Percentiles rank a stretch among this genome's conserved stretches.
These are phyloP conservation scores for Dryas iulia DNA, from an alignment of 1,140 invertebrate species.

Conservation along the genomic window DNA sequence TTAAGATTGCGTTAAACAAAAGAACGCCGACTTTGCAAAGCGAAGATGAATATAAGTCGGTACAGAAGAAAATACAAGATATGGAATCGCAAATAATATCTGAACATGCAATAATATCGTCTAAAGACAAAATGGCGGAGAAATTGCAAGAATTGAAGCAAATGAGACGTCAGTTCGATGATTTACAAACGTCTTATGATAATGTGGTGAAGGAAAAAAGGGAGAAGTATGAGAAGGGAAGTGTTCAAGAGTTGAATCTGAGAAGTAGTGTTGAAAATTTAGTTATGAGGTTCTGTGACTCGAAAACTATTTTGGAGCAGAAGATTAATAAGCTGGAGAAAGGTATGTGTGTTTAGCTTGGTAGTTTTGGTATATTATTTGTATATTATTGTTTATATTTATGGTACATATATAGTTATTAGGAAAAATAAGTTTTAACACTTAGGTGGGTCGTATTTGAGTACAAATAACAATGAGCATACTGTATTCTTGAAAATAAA, in stretches of 20 bases:
- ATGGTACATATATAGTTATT: no score
- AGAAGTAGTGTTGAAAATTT: slow-evolving; percentile 75
- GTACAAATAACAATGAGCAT: no score
- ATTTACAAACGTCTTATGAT: slow-evolving; percentile 65
- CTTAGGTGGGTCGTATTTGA: no score
- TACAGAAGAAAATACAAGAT: slow-evolving; percentile 50
- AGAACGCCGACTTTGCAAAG: slow-evolving; percentile 32
- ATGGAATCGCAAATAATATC: slow-evolving; percentile 64
- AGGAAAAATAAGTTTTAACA: no score
- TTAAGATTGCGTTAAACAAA: slow-evolving; percentile 46
- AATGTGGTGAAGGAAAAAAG: slow-evolving; percentile 50
- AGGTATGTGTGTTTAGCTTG: slow-evolving; percentile 46
- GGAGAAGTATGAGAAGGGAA: slow-evolving; percentile 49
- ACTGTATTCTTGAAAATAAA: no score
- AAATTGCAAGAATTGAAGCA: slow-evolving; percentile 64
- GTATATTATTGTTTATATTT: no score
- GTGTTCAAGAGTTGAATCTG: slow-evolving; percentile 75
- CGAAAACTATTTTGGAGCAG: slow-evolving; percentile 56
- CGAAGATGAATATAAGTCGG: slow-evolving; percentile 45
- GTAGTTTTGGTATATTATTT: neutral
- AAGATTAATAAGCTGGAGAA: slow-evolving; percentile 62
- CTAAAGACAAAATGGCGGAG: slow-evolving; percentile 60
- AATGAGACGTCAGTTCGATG: slow-evolving; percentile 62
- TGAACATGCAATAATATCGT: slow-evolving; percentile 79
- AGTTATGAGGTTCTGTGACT: slow-evolving; percentile 57